A percentile compares a stretch with the other conserved stretches of the same genome.
These are phyloP conservation scores for Drosophila neonasuta DNA, from an alignment of 2,888 invertebrate genomes.

Conservation along the genomic window DNA sequence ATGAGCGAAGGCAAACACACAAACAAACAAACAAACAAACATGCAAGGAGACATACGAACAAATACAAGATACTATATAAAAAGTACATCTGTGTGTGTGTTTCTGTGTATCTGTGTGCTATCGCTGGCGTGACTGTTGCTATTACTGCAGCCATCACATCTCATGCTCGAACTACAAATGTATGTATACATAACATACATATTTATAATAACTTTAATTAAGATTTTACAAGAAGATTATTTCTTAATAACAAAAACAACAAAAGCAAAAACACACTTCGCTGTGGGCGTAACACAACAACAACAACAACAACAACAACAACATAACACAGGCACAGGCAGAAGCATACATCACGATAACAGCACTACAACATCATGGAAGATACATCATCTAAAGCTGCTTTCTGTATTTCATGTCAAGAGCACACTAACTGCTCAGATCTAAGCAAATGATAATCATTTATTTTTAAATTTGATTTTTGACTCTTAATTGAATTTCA, in stretches of 20 bases:
- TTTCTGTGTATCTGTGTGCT: conserved; percentile 26
- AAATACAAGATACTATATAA: conserved; percentile 48
- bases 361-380: conserved; percentile 30
- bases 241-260: conserved; percentile 72
- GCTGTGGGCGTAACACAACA: conserved; percentile 48
- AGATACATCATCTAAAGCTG: conserved; percentile 47
- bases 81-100: conserved; percentile 18
- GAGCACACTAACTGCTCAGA: conserved; percentile 21
- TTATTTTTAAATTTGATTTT: conserved; percentile 29
- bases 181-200: conserved; percentile 40
- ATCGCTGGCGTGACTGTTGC: conserved; percentile 57
- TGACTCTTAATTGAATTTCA: conserved; percentile 24
- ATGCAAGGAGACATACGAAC: conserved; percentile 28
- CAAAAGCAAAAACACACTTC: conserved; percentile 38
- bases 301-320: conserved; percentile 12
- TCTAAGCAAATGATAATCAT: conserved; percentile 29
- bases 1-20: conserved; percentile 48
- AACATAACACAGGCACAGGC: conserved; percentile 14
- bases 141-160: conserved; percentile 29
- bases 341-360: conserved; percentile 30
- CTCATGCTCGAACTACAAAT: conserved; percentile 14
- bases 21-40: conserved; percentile 51
- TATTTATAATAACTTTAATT: conserved; percentile 78
- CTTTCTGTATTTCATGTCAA: conserved; percentile 29
- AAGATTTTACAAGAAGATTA: conserved; percentile 77